These are phyloP conservation scores for Leptopilina boulardi DNA, from an alignment of 1,140 invertebrate genomes.

Conservation along the genomic window DNA sequence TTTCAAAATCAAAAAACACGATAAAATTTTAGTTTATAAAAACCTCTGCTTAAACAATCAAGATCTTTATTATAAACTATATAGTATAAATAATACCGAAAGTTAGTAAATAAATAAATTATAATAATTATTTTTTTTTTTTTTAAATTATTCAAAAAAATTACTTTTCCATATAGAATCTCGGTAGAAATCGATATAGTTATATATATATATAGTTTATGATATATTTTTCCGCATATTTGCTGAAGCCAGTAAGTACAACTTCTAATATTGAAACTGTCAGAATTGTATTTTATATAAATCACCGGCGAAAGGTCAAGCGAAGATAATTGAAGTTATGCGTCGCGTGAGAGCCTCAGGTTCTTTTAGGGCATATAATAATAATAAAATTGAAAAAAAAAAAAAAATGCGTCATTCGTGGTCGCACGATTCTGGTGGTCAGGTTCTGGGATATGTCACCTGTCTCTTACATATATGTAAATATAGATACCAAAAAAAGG, in stretches of 20 bases:
- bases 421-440: conserved; percentile 50
- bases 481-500: no score
- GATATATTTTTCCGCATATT: background rate
- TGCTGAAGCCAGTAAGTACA: background rate
- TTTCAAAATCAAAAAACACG: no score
- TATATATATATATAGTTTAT: no score
- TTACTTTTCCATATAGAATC: no score
- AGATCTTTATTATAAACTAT: no score
- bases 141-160: no score
- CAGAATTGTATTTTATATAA: background rate
- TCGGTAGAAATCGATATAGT: no score
- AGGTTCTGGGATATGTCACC: conserved; percentile 50
- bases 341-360: conserved; percentile 26
- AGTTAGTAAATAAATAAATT: no score
- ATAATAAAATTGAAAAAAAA: conserved; percentile 18
- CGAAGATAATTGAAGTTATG: conserved; percentile 26
- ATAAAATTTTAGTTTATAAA: no score
- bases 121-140: no score
- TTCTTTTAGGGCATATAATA: conserved; percentile 23
- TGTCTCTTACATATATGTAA: conserved; percentile 48
- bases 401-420: conserved; percentile 41
- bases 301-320: conserved; percentile 12
- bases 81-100: no score
- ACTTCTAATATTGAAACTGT: conserved; percentile 1
- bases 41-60: no score